These are phyloP conservation scores for Dolichoris vasculosae DNA, from an alignment of 1,140 invertebrate genomes.

Conservation along the genomic window DNA sequence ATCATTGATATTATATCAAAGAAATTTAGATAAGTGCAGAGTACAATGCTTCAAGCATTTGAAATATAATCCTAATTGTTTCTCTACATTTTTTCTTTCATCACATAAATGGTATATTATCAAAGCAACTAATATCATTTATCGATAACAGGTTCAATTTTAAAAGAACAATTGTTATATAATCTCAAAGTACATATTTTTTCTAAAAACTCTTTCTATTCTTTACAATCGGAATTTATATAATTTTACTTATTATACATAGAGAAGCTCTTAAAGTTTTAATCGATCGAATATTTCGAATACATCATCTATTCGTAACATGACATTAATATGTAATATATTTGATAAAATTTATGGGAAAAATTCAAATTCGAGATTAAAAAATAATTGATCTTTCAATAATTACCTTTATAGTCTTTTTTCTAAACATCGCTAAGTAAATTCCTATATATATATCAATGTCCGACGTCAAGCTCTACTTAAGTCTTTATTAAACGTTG, in stretches of 20 bases:
- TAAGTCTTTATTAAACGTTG: slow-evolving; percentile 44
- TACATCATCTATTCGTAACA: neutral
- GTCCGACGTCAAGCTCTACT: slow-evolving; percentile 45
- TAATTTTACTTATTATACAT: neutral
- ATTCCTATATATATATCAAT: slow-evolving; percentile 42
- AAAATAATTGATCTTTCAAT: slow-evolving; percentile 35
- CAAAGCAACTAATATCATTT: slow-evolving; percentile 18
- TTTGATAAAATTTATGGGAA: neutral
- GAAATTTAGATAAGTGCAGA: slow-evolving; percentile 60
- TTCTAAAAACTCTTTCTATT: neutral
- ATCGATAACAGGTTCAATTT: slow-evolving; percentile 23
- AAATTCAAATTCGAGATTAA: slow-evolving; percentile 22
- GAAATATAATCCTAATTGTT: slow-evolving; percentile 32
- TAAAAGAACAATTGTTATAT: slow-evolving; percentile 39
- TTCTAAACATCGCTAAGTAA: slow-evolving; percentile 6
- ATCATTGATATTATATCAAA: slow-evolving; percentile 47
- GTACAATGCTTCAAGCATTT: slow-evolving; percentile 42
- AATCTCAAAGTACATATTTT: slow-evolving; percentile 43
- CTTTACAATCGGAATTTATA: neutral
- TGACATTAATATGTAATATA: too few species aligned
- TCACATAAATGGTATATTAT: slow-evolving; percentile 41
- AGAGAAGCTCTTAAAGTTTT: neutral
- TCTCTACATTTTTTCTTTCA: slow-evolving; percentile 29
- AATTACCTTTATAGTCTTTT: neutral
- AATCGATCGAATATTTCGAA: neutral